phyloP scores from a whole-genome alignment of 23 tunicate genomes.

The Oikopleura dioica region DNA sequence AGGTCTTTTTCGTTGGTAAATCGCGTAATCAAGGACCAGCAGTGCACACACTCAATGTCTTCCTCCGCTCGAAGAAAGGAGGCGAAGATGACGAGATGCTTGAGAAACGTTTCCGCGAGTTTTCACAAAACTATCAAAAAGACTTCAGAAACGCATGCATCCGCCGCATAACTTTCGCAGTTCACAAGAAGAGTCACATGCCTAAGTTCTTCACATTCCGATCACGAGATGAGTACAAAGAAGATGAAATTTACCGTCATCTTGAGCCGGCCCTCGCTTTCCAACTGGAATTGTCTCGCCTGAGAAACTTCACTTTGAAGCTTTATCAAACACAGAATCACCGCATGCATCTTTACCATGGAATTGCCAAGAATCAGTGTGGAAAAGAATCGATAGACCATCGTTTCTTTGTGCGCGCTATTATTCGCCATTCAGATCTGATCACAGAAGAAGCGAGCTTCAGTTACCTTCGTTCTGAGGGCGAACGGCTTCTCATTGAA shows the following conservation, averaged over 20 bases:
- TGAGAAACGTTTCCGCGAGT: slow-evolving; percentile 28
- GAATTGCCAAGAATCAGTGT: slow-evolving; percentile 73
- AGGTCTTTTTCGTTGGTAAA: neutral
- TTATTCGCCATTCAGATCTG: slow-evolving; percentile 89
- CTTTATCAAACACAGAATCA: slow-evolving; percentile 89
- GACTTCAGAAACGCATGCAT: slow-evolving; percentile 3
- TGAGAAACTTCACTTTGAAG: slow-evolving; percentile 76
- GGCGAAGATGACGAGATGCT: slow-evolving; percentile 53
- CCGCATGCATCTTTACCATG: slow-evolving; percentile 85
- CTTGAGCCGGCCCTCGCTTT: slow-evolving; percentile 4
- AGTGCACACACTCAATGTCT: slow-evolving; percentile 80
- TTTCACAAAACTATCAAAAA: slow-evolving; percentile 16
- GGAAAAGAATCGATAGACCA: slow-evolving; percentile 82
- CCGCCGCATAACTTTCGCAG: slow-evolving; percentile 47
- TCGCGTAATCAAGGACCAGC: slow-evolving; percentile 16
- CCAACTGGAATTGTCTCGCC: slow-evolving; percentile 29
- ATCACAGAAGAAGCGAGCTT: slow-evolving; percentile 93
- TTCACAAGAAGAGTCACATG: slow-evolving; percentile 67
- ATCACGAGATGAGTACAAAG: slow-evolving; percentile 79
- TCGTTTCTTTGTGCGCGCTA: slow-evolving; percentile 88
- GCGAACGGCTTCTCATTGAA: slow-evolving; percentile 70
- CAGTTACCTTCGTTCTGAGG: slow-evolving; percentile 80
- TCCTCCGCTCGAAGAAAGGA: slow-evolving; percentile 48
- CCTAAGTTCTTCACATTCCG: slow-evolving; percentile 95
- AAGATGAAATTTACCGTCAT: slow-evolving; percentile 89